Evolutionary conservation across 2,113 vertebrate species (phyloP).

Genomic region (Fulmarus glacialis): DNA sequence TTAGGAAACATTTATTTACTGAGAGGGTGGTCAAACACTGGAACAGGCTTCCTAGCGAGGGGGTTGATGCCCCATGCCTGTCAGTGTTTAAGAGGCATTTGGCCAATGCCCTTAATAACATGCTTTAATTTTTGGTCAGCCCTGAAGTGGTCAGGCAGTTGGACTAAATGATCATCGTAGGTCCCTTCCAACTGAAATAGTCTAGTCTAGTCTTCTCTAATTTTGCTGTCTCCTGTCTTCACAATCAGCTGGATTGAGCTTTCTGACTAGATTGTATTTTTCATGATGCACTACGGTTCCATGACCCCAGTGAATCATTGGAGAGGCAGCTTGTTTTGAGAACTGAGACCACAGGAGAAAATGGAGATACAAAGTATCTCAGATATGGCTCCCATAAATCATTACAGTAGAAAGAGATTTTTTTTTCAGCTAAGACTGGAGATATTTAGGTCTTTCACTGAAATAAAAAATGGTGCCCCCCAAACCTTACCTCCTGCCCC

Average conservation of each 20-base stretch:
- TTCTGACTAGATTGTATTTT: background rate
- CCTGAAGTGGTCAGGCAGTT: background rate
- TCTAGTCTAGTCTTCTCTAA: background rate
- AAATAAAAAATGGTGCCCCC: background rate
- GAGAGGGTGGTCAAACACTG: background rate
- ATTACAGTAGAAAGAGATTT: background rate
- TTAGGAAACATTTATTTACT: background rate
- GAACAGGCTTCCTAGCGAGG: background rate
- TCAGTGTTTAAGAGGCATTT: background rate
- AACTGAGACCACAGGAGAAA: background rate
- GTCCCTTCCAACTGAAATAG: background rate
- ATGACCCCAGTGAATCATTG: background rate
- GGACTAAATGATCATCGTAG: background rate
- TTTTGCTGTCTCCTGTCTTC: background rate
- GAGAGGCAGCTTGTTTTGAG: background rate
- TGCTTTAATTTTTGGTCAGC: background rate
- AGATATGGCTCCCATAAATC: background rate
- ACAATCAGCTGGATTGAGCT: background rate
- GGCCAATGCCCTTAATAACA: background rate
- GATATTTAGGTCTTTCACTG: background rate
- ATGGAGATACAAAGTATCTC: background rate
- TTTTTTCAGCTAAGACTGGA: background rate
- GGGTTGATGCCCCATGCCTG: background rate
- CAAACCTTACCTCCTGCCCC: background rate
- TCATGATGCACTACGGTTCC: background rate